Base-by-base conservation (phyloP, 2,888 invertebrate species). In the Leucania comma region DNA sequence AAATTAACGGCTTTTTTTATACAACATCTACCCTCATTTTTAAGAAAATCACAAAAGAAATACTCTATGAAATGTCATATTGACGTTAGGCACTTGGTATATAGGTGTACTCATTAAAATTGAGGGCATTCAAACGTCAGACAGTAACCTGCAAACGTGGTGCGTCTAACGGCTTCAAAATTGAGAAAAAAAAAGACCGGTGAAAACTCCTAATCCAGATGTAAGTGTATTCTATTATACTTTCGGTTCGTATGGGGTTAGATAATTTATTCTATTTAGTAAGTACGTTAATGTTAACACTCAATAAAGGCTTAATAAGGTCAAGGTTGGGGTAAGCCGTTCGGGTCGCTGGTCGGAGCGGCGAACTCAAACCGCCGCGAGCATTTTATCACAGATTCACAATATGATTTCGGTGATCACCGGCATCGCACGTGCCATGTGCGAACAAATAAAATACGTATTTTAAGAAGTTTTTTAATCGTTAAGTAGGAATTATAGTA, bases 361-460 rank as follows among this genome's bases (percentile, higher is more conserved):
- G 50, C 51, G 73, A 82, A 78, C 68, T 61, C 61, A 54, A 46
- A 66, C 65, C 66, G 56, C 4, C 38, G 76, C 68, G 57, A 51
- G 26, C 42, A 51, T 35, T 54, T 62, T 78, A 78, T 75, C 38
- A 78, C 58, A 72, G 62, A 68, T 68, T 66, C 66, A 80, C 75
- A 83, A 74, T 82, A 84, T 79, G 75, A 88, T 85, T 90, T 89
- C 73, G 87, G 86, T 78, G 83, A 76, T 83, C 81, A 74, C 66
- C 81, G 81, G 51, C 78, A 71, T 60, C 86, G 80, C 86, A 89
- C 89, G 90, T 86, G 83, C 56, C 51, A 58, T 20, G 57, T 46
- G 67, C 61, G 51, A 65, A 63, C 63, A 35, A 67, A 72, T 64
- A 54, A 76, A 46, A 72, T 63, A 63, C 60, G 61, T 68, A 58